A percentile compares a stretch with the other conserved stretches of the same genome.
Conservation (phyloP, 2,888 invertebrate species). For the Aricia artaxerxes region DNA sequence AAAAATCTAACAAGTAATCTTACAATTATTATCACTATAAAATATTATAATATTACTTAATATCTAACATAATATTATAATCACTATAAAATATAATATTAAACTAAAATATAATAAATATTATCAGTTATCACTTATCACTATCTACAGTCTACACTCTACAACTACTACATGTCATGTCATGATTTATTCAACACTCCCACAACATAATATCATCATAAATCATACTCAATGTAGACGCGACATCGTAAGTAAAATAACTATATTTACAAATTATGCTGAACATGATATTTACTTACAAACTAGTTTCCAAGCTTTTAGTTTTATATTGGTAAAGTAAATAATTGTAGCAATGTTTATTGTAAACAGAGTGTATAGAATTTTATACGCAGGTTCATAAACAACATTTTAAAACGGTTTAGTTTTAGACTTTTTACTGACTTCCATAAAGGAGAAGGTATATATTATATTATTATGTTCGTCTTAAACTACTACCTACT, state of each 20-base stretch:
- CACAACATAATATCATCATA: neutral
- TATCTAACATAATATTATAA: too few species aligned
- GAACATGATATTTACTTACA: neutral
- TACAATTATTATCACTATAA: too few species aligned
- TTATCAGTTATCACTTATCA: neutral
- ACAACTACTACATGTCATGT: conserved; percentile 2
- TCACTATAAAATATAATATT: too few species aligned
- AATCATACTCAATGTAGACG: neutral
- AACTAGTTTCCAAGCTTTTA: neutral
- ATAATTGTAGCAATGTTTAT: neutral
- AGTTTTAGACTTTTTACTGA: too few species aligned
- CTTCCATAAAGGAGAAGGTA: too few species aligned
- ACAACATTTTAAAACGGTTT: too few species aligned
- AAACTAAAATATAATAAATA: too few species aligned
- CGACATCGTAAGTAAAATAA: conserved; percentile 4
- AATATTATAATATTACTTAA: too few species aligned
- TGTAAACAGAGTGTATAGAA: neutral
- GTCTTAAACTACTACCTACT: too few species aligned
- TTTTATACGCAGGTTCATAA: neutral
- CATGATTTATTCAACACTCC: conserved; percentile 6
- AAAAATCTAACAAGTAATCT: neutral
- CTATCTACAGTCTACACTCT: neutral
- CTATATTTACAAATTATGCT: conserved; percentile 11
- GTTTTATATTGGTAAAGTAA: neutral
- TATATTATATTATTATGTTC: too few species aligned